These are phyloP conservation scores for Gerris buenoi DNA, from an alignment of 1,140 invertebrate genomes.

Conservation along the genomic window DNA sequence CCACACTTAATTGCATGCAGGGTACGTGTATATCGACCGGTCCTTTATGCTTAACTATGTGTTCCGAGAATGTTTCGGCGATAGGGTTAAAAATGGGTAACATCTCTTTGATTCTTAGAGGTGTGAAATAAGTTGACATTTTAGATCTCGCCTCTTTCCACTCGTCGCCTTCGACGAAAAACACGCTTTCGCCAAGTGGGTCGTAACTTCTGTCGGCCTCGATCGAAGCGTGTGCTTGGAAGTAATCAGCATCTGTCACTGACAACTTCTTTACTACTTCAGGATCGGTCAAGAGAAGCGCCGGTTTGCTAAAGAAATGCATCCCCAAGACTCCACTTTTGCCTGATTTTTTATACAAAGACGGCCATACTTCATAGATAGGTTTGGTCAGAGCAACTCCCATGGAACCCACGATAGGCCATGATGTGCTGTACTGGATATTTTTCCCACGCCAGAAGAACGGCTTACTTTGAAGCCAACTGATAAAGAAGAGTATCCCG, in stretches of 20 bases:
- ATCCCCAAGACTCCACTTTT: not conserved
- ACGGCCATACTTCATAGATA: not conserved
- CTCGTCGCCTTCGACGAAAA: not conserved
- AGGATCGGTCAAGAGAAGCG: not conserved
- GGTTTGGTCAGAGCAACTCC: not conserved
- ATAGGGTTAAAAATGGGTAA: not conserved
- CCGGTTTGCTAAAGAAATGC: not conserved
- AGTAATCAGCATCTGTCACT: not conserved
- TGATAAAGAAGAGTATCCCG: not conserved
- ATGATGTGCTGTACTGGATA: not conserved
- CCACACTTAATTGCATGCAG: not conserved
- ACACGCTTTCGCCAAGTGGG: not conserved
- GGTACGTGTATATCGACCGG: not conserved
- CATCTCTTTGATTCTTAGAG: not conserved
- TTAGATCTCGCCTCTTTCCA: not conserved
- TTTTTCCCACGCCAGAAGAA: not conserved
- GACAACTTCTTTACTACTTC: not conserved
- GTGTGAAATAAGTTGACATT: not conserved
- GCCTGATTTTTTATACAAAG: not conserved
- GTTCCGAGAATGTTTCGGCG: not conserved
- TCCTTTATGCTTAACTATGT: not conserved
- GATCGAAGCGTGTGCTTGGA: not conserved
- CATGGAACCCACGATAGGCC: not conserved
- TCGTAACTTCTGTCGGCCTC: not conserved
- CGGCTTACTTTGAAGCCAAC: not conserved